phyloP scores from a whole-genome alignment of 64 coral and sea anemone genomes.

The Porites lutea region DNA sequence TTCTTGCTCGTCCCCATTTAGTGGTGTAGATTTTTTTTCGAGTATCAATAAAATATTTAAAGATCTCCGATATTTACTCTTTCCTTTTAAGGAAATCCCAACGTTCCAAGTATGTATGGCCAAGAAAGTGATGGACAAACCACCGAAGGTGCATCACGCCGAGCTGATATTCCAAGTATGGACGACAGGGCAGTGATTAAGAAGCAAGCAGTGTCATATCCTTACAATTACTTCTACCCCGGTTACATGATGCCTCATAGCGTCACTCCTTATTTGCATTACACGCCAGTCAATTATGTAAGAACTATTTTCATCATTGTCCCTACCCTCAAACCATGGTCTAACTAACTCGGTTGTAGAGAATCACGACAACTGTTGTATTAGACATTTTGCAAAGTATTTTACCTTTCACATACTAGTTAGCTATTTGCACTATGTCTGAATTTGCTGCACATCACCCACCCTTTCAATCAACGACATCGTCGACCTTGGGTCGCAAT shows the following conservation, averaged over 20 bases:
- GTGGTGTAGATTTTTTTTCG: too few species aligned
- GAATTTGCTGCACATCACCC: too few species aligned
- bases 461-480: too few species aligned
- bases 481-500: too few species aligned
- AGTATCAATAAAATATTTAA: background rate
- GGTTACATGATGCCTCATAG: slow-evolving; percentile 21
- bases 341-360: too few species aligned
- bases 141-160: slow-evolving; percentile 46
- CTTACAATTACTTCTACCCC: slow-evolving; percentile 26
- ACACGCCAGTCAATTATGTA: slow-evolving; percentile 34
- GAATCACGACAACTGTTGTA: too few species aligned
- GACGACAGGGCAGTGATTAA: slow-evolving; percentile 31
- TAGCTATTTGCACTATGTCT: too few species aligned
- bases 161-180: slow-evolving; percentile 60
- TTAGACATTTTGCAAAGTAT: too few species aligned
- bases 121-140: background rate
- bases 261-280: slow-evolving; percentile 30
- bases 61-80: background rate
- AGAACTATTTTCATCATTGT: background rate
- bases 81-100: slow-evolving; percentile 18
- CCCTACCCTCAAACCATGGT: too few species aligned
- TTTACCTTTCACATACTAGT: too few species aligned
- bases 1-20: too few species aligned
- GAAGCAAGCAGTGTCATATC: slow-evolving; percentile 87
- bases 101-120: slow-evolving; percentile 35